Conservation (phyloP, 2,113 vertebrate genomes). For the Amazona vittata region DNA sequence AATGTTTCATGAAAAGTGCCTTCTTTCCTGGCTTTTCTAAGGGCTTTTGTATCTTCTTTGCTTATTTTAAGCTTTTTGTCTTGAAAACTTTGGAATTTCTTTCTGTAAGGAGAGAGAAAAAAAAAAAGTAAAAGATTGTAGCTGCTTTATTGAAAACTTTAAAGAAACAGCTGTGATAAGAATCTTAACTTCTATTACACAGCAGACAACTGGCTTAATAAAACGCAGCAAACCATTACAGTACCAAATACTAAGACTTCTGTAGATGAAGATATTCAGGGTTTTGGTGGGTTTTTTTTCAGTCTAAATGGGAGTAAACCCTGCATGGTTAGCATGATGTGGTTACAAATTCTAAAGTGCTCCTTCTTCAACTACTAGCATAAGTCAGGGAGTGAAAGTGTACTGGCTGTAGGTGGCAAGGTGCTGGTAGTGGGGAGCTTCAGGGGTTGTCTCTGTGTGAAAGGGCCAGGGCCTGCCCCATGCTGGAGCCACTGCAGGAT, state of each 20-base stretch:
- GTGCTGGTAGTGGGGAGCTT: not conserved
- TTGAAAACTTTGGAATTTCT: constrained; percentile 99
- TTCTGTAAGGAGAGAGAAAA: constrained; percentile 75
- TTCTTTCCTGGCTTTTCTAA: constrained; percentile 90
- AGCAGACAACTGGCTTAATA: not conserved
- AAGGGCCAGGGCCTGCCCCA: not conserved
- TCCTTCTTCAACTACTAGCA: not conserved
- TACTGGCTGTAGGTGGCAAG: not conserved
- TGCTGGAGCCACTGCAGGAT: not conserved
- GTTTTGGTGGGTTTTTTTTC: not conserved
- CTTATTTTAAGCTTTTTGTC: constrained; percentile 93
- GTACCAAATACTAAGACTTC: not conserved
- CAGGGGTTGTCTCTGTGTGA: not conserved
- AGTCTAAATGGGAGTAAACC: not conserved
- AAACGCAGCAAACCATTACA: not conserved
- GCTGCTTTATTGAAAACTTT: not conserved
- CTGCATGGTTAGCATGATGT: not conserved
- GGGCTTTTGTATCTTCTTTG: constrained; percentile 81
- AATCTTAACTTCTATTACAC: not conserved
- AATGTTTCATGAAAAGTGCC: constrained; percentile 93
- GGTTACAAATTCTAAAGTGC: not conserved
- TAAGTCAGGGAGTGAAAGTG: not conserved
- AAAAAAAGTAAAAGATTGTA: not conserved
- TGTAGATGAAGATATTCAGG: not conserved
- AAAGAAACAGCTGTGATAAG: not conserved